Base-by-base conservation (phyloP, 2,888 invertebrate species). In the Noctua fimbriata region DNA sequence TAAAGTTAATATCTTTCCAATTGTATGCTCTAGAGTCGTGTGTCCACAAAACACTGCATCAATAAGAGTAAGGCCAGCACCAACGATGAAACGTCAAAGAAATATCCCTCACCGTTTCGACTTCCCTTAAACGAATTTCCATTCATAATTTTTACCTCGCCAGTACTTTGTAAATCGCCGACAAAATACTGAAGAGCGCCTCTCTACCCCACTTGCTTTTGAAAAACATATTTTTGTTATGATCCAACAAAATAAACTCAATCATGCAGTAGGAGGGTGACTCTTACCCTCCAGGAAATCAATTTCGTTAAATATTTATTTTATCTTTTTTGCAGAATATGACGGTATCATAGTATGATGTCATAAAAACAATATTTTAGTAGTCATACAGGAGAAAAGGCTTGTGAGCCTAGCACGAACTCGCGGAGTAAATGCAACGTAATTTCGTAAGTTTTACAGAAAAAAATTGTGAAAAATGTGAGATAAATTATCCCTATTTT, bases 161-260 rank as follows among this genome's bases (percentile, higher is more conserved):
- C 78, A 49, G 73, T 81, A 87, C 82, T 83, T 85, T 82, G 78
- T 73, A 78, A 81, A 69, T 82, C 80, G 85, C 78, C 81, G 79
- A 83, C 73, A 82, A 87, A 88, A 79, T 60, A 81, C 60, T 69
- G 69, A 74, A 78, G 77, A 69, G 73, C 69, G 41, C 79, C 80
- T 70, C 67, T 44, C 81, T 66, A 71, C 81, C 81, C 81, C 78
- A 70, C 75, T 84, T 86, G 81, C 85, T 86, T 85, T 84, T 83
- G 86, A 86, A 90, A 89, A 90, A 90, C 90, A 90, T 91, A 91
- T 92, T 90, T 90, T 90, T 90, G 87, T 89, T 92, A 92, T 92
- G 91, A 93, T 93, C 93, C 91, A 91, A 89, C 90, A 89, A 92
- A 93, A 94, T 93, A 92, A 94, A 93, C 92, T 91, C 92, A 93